phyloP scores from a whole-genome alignment of 2,888 invertebrate species.

The Drosophila subquinaria region DNA sequence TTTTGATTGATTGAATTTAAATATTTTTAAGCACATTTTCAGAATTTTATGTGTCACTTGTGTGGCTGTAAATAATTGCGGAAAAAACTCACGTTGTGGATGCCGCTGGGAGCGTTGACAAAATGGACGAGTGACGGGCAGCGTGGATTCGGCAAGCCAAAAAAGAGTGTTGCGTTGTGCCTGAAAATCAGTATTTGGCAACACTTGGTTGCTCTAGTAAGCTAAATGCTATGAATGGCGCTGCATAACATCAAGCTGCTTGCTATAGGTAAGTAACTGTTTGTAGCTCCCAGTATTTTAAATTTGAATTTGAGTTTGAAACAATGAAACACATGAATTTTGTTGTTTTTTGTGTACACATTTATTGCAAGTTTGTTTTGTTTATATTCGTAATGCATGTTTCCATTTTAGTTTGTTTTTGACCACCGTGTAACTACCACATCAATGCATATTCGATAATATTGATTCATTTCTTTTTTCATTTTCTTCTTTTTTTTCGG shows the following conservation, averaged over 20 bases:
- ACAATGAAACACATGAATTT: not conserved
- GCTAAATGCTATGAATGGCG: conserved; percentile 15
- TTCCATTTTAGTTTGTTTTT: conserved; percentile 25
- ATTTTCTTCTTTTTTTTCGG: conserved; percentile 25
- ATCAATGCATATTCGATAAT: conserved; percentile 75
- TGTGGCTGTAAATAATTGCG: not conserved
- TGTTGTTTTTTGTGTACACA: conserved; percentile 83
- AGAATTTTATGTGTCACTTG: not conserved
- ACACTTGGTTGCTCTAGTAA: conserved; percentile 7
- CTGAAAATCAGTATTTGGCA: not conserved
- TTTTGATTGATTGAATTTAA: not conserved
- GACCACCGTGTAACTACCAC: conserved; percentile 81
- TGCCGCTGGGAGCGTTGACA: conserved; percentile 91
- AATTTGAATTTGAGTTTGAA: conserved; percentile 11
- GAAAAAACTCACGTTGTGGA: conserved; percentile 89
- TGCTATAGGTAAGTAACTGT: not conserved
- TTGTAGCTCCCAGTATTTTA: conserved; percentile 26
- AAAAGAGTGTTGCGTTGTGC: conserved; percentile 27
- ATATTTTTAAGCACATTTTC: conserved; percentile 3
- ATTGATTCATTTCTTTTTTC: conserved; percentile 43
- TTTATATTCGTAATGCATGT: conserved; percentile 69
- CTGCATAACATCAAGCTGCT: not conserved
- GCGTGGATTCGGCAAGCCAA: conserved; percentile 5
- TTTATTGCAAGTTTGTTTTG: conserved; percentile 84
- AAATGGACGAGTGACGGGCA: conserved; percentile 83